Evolutionary conservation across 2,888 invertebrate genomes (phyloP).

Genomic region (Azorinus chamasolen): DNA sequence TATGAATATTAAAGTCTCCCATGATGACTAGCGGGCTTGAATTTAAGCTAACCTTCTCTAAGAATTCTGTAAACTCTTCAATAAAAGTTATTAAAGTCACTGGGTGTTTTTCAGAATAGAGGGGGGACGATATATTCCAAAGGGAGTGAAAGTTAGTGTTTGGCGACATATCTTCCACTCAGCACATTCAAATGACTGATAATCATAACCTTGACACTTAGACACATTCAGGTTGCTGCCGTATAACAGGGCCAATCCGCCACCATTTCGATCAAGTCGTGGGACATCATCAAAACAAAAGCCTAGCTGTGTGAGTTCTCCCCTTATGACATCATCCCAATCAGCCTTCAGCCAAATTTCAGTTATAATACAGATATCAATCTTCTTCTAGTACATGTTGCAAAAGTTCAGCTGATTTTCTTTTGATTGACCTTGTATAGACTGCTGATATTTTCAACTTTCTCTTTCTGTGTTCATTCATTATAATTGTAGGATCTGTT

Average conservation of each 20-base stretch:
- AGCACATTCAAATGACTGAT: constrained; percentile 22
- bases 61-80: constrained; percentile 30
- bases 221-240: constrained; percentile 17
- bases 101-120: constrained; percentile 36
- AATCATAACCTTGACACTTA: constrained; percentile 5
- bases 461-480: constrained; percentile 26
- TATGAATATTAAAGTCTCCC: constrained; percentile 33
- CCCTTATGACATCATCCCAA: constrained; percentile 28
- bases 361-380: constrained; percentile 36
- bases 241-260: constrained; percentile 8
- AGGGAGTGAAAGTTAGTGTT: constrained; percentile 22
- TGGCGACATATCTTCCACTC: constrained; percentile 19
- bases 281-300: constrained; percentile 9
- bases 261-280: constrained; percentile 8
- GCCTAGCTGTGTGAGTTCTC: too few species aligned
- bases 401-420: constrained; percentile 38
- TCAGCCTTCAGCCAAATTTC: constrained; percentile 33
- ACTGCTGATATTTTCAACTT: constrained; percentile 33
- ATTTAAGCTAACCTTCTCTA: constrained; percentile 15
- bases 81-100: constrained; percentile 37
- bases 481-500: constrained; percentile 15
- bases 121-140: constrained; percentile 41
- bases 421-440: constrained; percentile 34
- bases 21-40: constrained; percentile 14
- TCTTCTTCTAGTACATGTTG: constrained; percentile 40